Base-by-base conservation (phyloP, 92 coral and sea anemone species). In the Epizoanthus rinbou region DNA sequence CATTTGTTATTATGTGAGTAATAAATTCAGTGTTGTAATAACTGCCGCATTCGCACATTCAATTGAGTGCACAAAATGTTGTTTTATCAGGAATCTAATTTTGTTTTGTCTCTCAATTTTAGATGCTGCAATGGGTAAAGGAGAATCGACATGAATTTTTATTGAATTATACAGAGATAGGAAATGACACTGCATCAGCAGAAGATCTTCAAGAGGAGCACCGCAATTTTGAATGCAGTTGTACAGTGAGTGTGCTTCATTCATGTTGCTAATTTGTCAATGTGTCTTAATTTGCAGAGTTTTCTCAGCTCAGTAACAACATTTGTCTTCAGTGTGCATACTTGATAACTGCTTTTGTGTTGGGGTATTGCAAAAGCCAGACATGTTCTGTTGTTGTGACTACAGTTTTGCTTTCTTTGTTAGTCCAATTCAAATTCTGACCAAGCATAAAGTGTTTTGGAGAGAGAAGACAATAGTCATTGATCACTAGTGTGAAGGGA, bases 51-150 rank as follows among this genome's bases (percentile, higher is more conserved):
- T 68, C 25, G 6, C 75, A 37, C n/a, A 41, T 33, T 71, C 37
- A 68, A 68, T 56, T 68, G 68, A 8, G 25, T 33, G 74, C 45
- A 66, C 18, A 62, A 39, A 54, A 21, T 35, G 57, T 41, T 81
- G 85, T 81, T 68, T 68, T 71, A 22, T 18, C 63, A 31, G 76
- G 25, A 31, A 58, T 81, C 65, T 81, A 67, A 71, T 67, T 50
- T 67, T 81, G 78, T 68, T 68, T 81, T 17, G 37, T 57, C 73
- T 47, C 71, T 82, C 54, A 54, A 54, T 84, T 88, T 68, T 90
- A 97, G 99, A 97, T 97, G 99, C 89, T 94, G 79, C 66, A 88
- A 80, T 97, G 99, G 99, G 92, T 94, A 65, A 89, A 87, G 66
- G 99, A 97, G 75, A 97, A 93, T 89, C 91, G 95, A 59, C 94